Evolutionary conservation across 2,888 invertebrate species (phyloP), one percentile per base, ranked within the genome.

Genomic region (Eupithecia subumbrata): DNA sequence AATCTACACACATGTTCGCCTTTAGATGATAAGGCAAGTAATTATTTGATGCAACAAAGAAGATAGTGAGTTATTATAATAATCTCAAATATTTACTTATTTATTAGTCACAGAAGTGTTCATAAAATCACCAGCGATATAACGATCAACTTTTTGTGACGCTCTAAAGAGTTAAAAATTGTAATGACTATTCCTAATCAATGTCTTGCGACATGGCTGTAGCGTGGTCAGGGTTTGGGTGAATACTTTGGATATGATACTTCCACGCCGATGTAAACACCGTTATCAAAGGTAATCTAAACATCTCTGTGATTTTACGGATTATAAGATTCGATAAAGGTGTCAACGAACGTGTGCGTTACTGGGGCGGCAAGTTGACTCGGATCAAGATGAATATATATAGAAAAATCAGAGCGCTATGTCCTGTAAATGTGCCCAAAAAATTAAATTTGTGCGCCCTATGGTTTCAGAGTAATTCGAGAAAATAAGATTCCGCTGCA

Each of bases 281-380:
- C 3, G 64, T 34, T 34, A 64, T 18, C 64, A 18, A 64, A 64
- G 25, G 5, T 40, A 43, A 73, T 73, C 52, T 40, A 60, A 68
- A 30, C 48, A 30, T n/a, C 71, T 63, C 8, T 66, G 71, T 72
- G 22, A 68, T 43, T 56, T 71, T 56, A 66, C 18, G 22, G 52
- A 71, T 76, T 64, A 22, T 11, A 73, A 45, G 40, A 76, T 75
- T 56, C 64, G 67, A 73, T 78, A 82, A 82, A 82, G n/a, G 80
- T 89, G 90, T 89, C n/a, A n/a, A n/a, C n/a, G n/a, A n/a, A n/a
- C n/a, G n/a, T n/a, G n/a, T n/a, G n/a, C n/a, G n/a, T n/a, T n/a
- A n/a, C n/a, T n/a, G n/a, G n/a, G n/a, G n/a, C n/a, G n/a, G n/a
- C n/a, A n/a, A n/a, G n/a, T n/a, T n/a, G n/a, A n/a, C n/a, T n/a